phyloP scores from a whole-genome alignment of 2,888 invertebrate species.

The Microctonus hyperodae region DNA sequence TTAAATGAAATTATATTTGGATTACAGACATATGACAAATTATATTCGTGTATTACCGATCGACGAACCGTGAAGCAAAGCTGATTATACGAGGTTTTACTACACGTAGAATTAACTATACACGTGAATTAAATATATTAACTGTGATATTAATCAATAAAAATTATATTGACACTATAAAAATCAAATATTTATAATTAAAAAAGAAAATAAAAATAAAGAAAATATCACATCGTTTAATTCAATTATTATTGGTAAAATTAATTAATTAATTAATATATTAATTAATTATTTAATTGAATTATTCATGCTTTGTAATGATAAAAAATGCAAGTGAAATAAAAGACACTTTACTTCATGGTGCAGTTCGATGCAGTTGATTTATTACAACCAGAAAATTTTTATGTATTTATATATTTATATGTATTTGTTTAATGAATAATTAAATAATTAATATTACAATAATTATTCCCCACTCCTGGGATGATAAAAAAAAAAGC shows the following conservation, averaged over 20 bases:
- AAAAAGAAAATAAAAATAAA: constrained; percentile 39
- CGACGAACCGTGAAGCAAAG: constrained; percentile 41
- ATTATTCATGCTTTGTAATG: constrained; percentile 11
- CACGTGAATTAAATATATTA: background rate
- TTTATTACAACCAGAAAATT: background rate
- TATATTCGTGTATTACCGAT: constrained; percentile 21
- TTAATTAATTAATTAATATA: too few relatives aligned
- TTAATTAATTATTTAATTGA: too few relatives aligned
- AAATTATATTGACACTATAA: background rate
- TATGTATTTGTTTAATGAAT: too few relatives aligned
- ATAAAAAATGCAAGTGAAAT: background rate
- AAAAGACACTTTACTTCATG: background rate
- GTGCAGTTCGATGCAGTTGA: background rate
- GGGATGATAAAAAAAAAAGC: background rate
- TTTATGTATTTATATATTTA: background rate
- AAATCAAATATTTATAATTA: constrained; percentile 15
- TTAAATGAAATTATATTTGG: background rate
- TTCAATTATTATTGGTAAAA: constrained; percentile 18
- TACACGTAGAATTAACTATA: constrained; percentile 11
- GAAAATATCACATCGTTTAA: constrained; percentile 40
- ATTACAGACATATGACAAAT: background rate
- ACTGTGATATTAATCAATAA: background rate
- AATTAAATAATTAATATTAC: background rate
- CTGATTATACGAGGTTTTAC: constrained; percentile 34
- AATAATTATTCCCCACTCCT: background rate